phyloP scores from a whole-genome alignment of 1,140 invertebrate species.

The Diorhabda carinulata region DNA sequence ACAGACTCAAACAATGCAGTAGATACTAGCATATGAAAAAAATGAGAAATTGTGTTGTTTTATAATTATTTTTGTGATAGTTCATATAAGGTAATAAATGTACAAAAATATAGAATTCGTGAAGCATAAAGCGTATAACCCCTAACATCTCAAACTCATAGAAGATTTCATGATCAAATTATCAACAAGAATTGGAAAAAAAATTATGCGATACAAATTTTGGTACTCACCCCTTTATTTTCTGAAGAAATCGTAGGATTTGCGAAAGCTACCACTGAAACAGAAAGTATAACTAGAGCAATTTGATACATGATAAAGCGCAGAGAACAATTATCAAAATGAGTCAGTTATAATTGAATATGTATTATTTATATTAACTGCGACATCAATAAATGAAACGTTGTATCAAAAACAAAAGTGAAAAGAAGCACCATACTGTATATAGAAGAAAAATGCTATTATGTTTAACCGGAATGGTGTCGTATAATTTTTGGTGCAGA shows the following conservation, averaged over 20 bases:
- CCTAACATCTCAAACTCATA: too few relatives aligned
- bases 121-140: too few relatives aligned
- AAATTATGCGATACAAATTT: too few relatives aligned
- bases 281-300: neutral
- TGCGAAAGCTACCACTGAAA: neutral
- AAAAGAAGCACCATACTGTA: neutral
- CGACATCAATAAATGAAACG: neutral
- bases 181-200: too few relatives aligned
- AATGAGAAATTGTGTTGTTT: too few relatives aligned
- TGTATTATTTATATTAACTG: neutral
- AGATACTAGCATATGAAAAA: too few relatives aligned
- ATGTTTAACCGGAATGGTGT: neutral
- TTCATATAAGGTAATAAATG: too few relatives aligned
- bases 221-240: neutral
- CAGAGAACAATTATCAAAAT: neutral
- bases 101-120: too few relatives aligned
- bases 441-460: conserved; percentile 1
- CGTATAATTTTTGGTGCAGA: too few relatives aligned
- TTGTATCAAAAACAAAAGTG: neutral
- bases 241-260: neutral
- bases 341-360: neutral
- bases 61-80: too few relatives aligned
- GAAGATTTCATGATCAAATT: too few relatives aligned
- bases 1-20: too few relatives aligned
- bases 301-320: neutral